Evolutionary conservation across 2,113 vertebrate genomes (phyloP).

Genomic region (Ifrita kowaldi): DNA sequence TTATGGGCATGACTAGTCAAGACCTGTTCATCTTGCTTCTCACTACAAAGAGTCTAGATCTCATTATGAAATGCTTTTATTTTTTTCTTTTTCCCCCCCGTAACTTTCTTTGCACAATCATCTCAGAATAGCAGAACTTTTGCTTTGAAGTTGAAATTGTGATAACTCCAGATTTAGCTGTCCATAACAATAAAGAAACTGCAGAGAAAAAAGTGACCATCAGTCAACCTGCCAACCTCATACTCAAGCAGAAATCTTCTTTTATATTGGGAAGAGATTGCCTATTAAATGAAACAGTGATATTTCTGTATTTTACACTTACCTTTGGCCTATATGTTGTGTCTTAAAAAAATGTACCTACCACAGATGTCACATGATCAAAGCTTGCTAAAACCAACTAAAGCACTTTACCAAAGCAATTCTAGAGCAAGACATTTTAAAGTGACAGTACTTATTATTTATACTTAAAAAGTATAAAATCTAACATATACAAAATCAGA

Average conservation of each 20-base stretch:
- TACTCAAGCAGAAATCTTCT: not conserved
- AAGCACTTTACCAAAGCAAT: not conserved
- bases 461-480: not conserved
- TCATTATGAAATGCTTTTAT: not conserved
- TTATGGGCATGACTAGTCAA: not conserved
- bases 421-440: not conserved
- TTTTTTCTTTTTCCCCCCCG: fast-evolving
- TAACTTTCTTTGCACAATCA: not conserved
- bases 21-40: not conserved
- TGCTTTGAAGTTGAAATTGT: not conserved
- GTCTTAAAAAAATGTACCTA: not conserved
- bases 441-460: not conserved
- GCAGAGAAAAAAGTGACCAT: not conserved
- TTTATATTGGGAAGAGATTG: not conserved
- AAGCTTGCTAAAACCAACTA: not conserved
- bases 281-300: not conserved
- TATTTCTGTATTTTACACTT: not conserved
- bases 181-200: not conserved
- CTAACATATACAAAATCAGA: not conserved
- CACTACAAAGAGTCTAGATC: not conserved
- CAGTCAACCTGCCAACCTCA: not conserved
- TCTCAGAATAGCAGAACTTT: not conserved
- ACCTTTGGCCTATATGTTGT: not conserved
- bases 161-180: not conserved
- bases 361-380: not conserved